phyloP scores from a whole-genome alignment of 2,797 vertebrate species.

The Alauda arvensis region DNA sequence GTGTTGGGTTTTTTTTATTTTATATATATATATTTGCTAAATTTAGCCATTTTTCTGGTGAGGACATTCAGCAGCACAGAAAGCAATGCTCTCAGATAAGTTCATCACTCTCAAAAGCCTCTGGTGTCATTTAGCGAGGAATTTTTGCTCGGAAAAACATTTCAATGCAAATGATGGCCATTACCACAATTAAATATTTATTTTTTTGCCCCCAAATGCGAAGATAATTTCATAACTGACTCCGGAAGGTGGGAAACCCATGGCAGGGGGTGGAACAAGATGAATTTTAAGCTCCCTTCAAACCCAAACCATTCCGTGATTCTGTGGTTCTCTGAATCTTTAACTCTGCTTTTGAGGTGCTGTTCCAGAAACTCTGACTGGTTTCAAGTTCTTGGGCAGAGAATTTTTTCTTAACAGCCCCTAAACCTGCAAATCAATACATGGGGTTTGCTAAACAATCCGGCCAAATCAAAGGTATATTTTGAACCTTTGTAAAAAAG shows the following conservation, averaged over 20 bases:
- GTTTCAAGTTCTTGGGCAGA: background rate
- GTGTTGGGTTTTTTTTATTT: background rate
- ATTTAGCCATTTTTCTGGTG: constrained; percentile 36
- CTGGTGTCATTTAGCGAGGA: background rate
- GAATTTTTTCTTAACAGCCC: background rate
- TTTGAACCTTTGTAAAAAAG: background rate
- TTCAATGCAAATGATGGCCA: constrained; percentile 35
- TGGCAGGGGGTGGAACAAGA: background rate
- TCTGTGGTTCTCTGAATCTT: background rate
- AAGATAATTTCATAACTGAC: background rate
- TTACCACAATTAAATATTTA: constrained; percentile 22
- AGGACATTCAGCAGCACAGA: background rate
- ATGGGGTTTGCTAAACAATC: background rate
- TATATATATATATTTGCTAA: background rate
- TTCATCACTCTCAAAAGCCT: constrained; percentile 43
- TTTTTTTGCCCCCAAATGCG: background rate
- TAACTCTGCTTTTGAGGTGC: rapidly evolving
- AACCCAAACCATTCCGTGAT: background rate
- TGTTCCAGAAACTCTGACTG: background rate
- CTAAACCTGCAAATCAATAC: background rate
- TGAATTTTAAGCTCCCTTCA: background rate
- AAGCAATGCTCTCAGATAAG: background rate
- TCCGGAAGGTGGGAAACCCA: background rate
- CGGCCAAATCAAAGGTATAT: background rate
- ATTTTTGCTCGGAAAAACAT: constrained; percentile 2